These are phyloP conservation scores for Silurus glanis DNA, from an alignment of 2,113 vertebrate species.

Conservation along the genomic window DNA sequence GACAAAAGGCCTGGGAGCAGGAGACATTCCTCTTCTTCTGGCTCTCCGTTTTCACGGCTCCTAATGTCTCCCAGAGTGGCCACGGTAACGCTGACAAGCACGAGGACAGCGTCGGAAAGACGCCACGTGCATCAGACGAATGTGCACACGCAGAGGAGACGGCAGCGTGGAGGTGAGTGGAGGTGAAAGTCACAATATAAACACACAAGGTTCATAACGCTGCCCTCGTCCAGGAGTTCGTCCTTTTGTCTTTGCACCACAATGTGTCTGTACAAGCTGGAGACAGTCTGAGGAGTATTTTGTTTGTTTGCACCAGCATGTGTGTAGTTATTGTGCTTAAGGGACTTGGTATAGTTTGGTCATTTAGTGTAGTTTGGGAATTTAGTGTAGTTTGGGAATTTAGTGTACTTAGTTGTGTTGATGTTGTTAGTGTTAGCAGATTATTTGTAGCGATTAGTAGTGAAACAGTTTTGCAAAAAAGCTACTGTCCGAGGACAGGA, in stretches of 20 bases:
- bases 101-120: conserved; percentile 57
- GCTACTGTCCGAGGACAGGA: no score
- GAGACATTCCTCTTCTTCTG: conserved; percentile 34
- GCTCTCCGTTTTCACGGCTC: conserved; percentile 26
- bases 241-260: neutral
- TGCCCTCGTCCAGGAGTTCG: neutral
- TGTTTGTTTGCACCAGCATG: neutral
- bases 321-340: no score
- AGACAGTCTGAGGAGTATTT: no score
- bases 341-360: no score
- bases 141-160: conserved; percentile 51
- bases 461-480: no score
- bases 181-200: neutral
- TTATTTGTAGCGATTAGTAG: no score
- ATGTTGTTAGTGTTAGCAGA: no score
- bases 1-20: conserved; percentile 58
- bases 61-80: conserved; percentile 57
- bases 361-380: neutral
- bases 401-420: no score
- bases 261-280: neutral
- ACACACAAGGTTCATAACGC: neutral
- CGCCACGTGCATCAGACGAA: conserved; percentile 41
- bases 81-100: conserved; percentile 71
- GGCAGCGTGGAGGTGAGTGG: conserved; percentile 39
- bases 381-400: neutral